phyloP scores from a whole-genome alignment of 2,113 vertebrate genomes.

The Caranx melampygus region DNA sequence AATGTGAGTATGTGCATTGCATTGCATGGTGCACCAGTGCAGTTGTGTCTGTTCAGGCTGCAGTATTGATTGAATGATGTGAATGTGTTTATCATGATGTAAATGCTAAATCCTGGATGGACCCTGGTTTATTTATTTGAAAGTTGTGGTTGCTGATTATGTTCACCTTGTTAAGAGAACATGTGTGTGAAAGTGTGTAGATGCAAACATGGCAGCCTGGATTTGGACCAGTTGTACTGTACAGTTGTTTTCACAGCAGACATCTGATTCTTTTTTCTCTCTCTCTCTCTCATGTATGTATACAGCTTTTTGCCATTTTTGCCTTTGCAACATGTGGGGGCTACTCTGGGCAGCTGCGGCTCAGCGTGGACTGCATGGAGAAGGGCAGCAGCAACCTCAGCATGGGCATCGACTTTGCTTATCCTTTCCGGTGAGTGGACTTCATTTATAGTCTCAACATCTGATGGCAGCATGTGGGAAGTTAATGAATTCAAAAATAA shows the following conservation, averaged over 20 bases:
- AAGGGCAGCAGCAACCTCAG: conserved; percentile 96
- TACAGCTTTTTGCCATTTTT: conserved; percentile 99
- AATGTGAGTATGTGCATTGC: no score
- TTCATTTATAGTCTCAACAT: neutral
- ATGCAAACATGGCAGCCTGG: neutral
- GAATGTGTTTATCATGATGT: no score
- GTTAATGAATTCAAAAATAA: neutral
- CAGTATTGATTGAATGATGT: no score
- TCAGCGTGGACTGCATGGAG: conserved; percentile 97
- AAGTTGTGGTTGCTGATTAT: neutral
- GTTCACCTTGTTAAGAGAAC: neutral
- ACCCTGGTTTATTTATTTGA: no score
- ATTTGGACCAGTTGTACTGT: neutral
- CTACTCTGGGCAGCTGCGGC: conserved; percentile 94
- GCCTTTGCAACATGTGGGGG: conserved; percentile 99
- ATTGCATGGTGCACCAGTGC: no score
- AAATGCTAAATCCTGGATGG: no score
- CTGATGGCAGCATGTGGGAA: neutral
- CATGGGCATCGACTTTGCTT: conserved; percentile 92
- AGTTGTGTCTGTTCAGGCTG: no score
- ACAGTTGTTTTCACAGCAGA: neutral
- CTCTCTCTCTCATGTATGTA: conserved; percentile 13
- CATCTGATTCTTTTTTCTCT: neutral
- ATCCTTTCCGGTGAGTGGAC: conserved; percentile 93
- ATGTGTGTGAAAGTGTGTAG: neutral